Evolutionary conservation across 2,113 vertebrate genomes (phyloP).

Genomic region (Spilogale gracilis): DNA sequence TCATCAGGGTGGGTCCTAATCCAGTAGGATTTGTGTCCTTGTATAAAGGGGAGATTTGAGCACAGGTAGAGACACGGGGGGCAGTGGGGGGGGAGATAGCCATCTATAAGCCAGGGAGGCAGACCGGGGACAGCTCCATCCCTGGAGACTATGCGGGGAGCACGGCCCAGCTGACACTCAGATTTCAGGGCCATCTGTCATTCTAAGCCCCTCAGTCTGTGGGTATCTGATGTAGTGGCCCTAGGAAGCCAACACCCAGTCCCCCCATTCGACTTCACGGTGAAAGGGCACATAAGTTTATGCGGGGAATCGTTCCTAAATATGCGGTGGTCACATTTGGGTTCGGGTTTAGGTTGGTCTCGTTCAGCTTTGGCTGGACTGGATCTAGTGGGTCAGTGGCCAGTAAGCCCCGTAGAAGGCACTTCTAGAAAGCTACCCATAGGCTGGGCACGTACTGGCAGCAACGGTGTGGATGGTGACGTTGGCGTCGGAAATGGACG

Average conservation of each 20-base stretch:
- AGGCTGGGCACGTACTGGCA: not conserved
- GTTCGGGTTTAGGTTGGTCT: not conserved
- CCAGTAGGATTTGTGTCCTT: not conserved
- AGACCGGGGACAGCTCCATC: not conserved
- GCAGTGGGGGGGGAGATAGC: too few relatives aligned
- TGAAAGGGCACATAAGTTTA: not conserved
- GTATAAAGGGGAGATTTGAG: not conserved
- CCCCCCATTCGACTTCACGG: not conserved
- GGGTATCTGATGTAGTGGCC: not conserved
- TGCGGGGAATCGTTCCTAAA: not conserved
- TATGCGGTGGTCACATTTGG: accelerated
- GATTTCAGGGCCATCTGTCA: not conserved
- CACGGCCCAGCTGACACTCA: accelerated
- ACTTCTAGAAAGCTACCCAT: not conserved
- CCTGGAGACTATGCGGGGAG: not conserved
- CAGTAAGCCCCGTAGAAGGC: accelerated
- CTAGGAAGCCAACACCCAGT: accelerated
- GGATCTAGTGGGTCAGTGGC: accelerated
- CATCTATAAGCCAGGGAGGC: not conserved
- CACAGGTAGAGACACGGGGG: too few relatives aligned
- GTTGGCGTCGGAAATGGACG: not conserved
- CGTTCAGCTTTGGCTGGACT: not conserved
- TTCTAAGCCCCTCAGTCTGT: not conserved
- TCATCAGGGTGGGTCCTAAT: too few relatives aligned
- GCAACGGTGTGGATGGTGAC: constrained; percentile 36